Percentiles rank a stretch among this genome's conserved stretches.
phyloP scores from a whole-genome alignment of 2,113 vertebrate genomes.

The Carollia perspicillata region DNA sequence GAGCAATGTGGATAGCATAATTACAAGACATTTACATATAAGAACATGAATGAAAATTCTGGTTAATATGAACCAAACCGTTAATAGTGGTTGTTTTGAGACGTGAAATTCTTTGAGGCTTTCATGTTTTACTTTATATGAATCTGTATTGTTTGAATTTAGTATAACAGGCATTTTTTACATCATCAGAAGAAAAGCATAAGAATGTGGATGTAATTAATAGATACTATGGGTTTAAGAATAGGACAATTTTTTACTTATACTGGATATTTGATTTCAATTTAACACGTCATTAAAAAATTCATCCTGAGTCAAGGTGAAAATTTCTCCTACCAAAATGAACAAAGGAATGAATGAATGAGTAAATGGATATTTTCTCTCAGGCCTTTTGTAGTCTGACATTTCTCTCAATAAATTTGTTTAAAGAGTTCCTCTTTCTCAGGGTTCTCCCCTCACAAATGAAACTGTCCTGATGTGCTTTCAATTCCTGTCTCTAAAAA shows the following conservation, averaged over 20 bases:
- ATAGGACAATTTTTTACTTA: background rate
- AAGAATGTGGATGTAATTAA: background rate
- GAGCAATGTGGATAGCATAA: background rate
- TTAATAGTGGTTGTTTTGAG: background rate
- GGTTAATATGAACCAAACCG: background rate
- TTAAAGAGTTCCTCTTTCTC: constrained; percentile 57
- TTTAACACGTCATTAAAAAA: background rate
- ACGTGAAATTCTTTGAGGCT: background rate
- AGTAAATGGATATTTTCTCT: background rate
- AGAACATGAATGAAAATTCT: background rate
- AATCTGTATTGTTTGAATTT: background rate
- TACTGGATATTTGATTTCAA: background rate
- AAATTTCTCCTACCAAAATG: background rate
- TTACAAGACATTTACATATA: background rate
- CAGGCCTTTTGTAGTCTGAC: background rate
- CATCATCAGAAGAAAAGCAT: background rate
- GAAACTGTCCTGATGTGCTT: constrained; percentile 25
- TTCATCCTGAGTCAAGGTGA: background rate
- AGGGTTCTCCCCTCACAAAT: background rate
- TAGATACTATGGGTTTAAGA: background rate
- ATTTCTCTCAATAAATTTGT: constrained; percentile 23
- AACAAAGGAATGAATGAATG: background rate
- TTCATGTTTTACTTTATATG: background rate
- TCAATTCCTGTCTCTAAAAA: constrained; percentile 53
- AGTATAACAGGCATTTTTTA: background rate